phyloP scores from a whole-genome alignment of 1,140 invertebrate species.

The Heliothis subflexa region DNA sequence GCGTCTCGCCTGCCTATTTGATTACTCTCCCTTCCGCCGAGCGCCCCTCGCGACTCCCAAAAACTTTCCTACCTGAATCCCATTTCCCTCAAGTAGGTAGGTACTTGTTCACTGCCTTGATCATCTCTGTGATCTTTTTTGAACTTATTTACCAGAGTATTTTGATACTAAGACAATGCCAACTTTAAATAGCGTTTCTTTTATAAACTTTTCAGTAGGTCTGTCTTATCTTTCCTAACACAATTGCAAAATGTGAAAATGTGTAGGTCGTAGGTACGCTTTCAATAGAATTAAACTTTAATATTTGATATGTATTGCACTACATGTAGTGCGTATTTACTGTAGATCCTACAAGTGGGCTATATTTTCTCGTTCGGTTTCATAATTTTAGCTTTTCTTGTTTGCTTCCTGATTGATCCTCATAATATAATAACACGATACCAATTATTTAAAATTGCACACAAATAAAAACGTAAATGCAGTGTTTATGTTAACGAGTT shows the following conservation, averaged over 20 bases:
- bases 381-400: background rate
- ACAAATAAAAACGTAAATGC: constrained; percentile 53
- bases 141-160: constrained; percentile 49
- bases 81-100: constrained; percentile 62
- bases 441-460: constrained; percentile 41
- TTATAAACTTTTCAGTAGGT: constrained; percentile 28
- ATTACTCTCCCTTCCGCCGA: constrained; percentile 52
- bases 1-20: constrained; percentile 48
- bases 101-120: constrained; percentile 53
- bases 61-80: constrained; percentile 59
- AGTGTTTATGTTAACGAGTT: constrained; percentile 57
- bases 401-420: background rate
- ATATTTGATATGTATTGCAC: background rate
- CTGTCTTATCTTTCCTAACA: background rate
- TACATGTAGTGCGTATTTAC: too few relatives aligned
- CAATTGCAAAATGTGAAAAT: background rate
- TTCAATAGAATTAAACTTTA: background rate
- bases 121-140: constrained; percentile 57
- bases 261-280: too few relatives aligned
- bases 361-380: too few relatives aligned
- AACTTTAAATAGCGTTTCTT: constrained; percentile 32
- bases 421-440: background rate
- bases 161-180: constrained; percentile 23
- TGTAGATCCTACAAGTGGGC: too few relatives aligned
- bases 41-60: constrained; percentile 5